These are phyloP conservation scores for Anseranas semipalmata DNA, from an alignment of 2,113 vertebrate species.

Conservation along the genomic window DNA sequence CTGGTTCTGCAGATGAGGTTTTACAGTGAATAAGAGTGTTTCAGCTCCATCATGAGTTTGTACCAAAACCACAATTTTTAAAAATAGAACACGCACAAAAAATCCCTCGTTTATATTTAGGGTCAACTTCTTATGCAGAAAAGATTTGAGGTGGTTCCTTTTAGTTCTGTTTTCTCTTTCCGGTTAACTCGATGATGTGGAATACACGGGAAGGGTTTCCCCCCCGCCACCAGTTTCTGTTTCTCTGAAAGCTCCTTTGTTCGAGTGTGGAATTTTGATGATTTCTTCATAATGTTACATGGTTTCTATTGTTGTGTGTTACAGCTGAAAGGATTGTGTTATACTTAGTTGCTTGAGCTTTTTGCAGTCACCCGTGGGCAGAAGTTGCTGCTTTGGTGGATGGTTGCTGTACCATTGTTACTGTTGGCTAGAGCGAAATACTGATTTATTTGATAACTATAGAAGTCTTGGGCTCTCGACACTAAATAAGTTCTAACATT, in stretches of 20 bases:
- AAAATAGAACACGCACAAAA: slow-evolving; percentile 27
- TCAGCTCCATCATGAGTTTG: background rate
- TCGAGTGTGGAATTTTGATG: slow-evolving; percentile 5
- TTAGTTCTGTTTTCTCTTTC: slow-evolving; percentile 50
- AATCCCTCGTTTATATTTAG: slow-evolving; percentile 17
- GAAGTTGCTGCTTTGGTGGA: background rate
- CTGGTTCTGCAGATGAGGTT: background rate
- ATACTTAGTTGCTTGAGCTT: background rate
- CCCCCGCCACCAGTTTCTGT: background rate
- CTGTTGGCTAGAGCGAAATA: background rate
- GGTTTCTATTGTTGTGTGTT: background rate
- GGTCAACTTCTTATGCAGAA: background rate
- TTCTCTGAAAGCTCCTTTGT: slow-evolving; percentile 39
- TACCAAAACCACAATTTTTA: background rate
- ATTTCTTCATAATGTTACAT: background rate
- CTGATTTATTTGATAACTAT: background rate
- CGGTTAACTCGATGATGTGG: background rate
- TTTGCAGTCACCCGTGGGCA: background rate
- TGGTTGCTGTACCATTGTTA: background rate
- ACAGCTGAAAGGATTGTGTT: background rate
- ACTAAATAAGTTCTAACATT: background rate
- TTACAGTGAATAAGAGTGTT: slow-evolving; percentile 6
- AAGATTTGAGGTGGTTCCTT: background rate
- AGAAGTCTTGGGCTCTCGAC: background rate
- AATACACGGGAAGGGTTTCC: background rate